These are phyloP conservation scores for Dione juno DNA, from an alignment of 2,888 invertebrate species.

Conservation along the genomic window DNA sequence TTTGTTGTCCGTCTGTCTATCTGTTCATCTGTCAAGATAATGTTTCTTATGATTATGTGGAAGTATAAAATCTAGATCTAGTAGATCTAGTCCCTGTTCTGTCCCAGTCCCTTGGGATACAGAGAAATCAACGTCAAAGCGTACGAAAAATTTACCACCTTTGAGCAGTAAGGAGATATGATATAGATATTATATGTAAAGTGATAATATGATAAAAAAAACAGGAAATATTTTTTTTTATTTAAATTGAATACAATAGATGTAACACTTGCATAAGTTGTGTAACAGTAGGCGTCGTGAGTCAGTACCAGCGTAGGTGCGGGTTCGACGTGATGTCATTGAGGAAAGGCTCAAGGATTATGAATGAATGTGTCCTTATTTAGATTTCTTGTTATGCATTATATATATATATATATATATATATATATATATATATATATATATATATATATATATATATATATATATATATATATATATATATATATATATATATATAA, in stretches of 20 bases:
- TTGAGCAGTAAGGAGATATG: too few species aligned
- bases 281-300: conserved; percentile 54
- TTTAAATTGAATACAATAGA: conserved; percentile 3
- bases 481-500: too few species aligned
- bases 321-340: conserved; percentile 56
- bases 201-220: neutral
- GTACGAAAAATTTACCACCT: too few species aligned
- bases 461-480: too few species aligned
- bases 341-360: conserved; percentile 42
- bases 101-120: too few species aligned
- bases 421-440: neutral
- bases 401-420: neutral
- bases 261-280: conserved; percentile 7
- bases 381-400: conserved; percentile 14
- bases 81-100: too few species aligned
- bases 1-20: too few species aligned
- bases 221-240: conserved; percentile 10
- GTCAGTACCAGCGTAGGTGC: conserved; percentile 50
- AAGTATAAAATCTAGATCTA: too few species aligned
- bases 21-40: too few species aligned
- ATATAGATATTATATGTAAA: too few species aligned
- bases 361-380: conserved; percentile 39
- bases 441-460: neutral
- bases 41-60: too few species aligned
- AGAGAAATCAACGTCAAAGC: too few species aligned